A percentile compares a stretch with the other conserved stretches of the same genome.
These are phyloP conservation scores for Hyperoplus immaculatus DNA, from an alignment of 2,797 vertebrate genomes.

Conservation along the genomic window DNA sequence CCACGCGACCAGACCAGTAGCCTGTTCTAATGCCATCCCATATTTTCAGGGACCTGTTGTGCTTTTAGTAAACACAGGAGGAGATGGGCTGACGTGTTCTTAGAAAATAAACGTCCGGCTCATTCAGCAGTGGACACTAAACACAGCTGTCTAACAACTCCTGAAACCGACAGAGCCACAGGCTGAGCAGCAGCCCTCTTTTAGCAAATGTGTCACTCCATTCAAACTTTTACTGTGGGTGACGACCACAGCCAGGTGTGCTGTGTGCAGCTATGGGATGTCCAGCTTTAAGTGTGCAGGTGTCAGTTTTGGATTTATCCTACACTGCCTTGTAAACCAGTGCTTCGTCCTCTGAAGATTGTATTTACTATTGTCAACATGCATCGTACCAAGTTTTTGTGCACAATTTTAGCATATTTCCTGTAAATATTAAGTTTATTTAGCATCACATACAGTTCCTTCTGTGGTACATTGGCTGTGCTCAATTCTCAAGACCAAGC, in stretches of 20 bases:
- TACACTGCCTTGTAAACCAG: background rate
- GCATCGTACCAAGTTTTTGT: background rate
- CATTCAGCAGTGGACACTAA: slow-evolving; percentile 16
- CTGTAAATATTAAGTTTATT: background rate
- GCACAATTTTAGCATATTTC: background rate
- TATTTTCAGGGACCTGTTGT: slow-evolving; percentile 66
- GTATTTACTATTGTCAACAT: background rate
- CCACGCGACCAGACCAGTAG: slow-evolving; percentile 33
- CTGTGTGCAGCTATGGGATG: slow-evolving; percentile 9
- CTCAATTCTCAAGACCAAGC: background rate
- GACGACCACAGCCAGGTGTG: slow-evolving; percentile 9
- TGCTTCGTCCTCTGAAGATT: background rate
- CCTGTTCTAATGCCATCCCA: slow-evolving; percentile 54
- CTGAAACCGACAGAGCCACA: slow-evolving; percentile 15
- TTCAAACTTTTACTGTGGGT: slow-evolving; percentile 28
- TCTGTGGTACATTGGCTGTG: slow-evolving; percentile 3
- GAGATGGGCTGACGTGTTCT: slow-evolving; percentile 48
- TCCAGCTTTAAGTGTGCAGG: background rate
- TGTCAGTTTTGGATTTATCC: background rate
- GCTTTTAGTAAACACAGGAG: slow-evolving; percentile 76
- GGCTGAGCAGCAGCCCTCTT: slow-evolving; percentile 31
- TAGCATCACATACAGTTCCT: background rate
- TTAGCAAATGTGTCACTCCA: slow-evolving; percentile 14
- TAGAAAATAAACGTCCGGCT: slow-evolving; percentile 54
- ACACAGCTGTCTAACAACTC: slow-evolving; percentile 43